These are phyloP conservation scores for Dryobotodes eremita DNA, from an alignment of 2,888 invertebrate genomes.

Conservation along the genomic window DNA sequence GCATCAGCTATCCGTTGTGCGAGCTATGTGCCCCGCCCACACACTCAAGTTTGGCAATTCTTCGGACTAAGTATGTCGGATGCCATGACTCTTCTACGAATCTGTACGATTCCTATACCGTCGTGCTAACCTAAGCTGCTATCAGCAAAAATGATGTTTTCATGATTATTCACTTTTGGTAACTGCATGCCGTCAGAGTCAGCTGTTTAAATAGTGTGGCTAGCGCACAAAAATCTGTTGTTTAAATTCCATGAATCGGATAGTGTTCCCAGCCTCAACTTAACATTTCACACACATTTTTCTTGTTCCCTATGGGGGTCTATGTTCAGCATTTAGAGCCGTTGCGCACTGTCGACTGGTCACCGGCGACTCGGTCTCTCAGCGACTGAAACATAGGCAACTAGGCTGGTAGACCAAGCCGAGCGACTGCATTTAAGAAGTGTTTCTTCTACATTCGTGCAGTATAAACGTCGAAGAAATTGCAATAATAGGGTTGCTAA, in stretches of 20 bases:
- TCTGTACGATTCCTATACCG: not conserved
- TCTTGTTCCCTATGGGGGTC: not conserved
- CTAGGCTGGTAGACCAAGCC: too few relatives aligned
- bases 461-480: too few relatives aligned
- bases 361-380: too few relatives aligned
- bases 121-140: not conserved
- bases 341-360: too few relatives aligned
- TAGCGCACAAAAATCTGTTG: not conserved
- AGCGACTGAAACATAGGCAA: too few relatives aligned
- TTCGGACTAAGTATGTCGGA: not conserved
- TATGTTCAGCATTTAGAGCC: not conserved
- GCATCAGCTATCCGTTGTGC: not conserved
- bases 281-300: not conserved
- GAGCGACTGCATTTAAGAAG: too few relatives aligned
- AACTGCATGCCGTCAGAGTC: conserved; percentile 31
- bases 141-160: not conserved
- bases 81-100: not conserved
- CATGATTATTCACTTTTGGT: conserved; percentile 13
- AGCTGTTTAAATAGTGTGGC: not conserved
- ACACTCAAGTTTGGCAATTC: not conserved
- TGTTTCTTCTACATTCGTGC: too few relatives aligned
- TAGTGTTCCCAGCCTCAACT: not conserved
- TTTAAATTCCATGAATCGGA: not conserved
- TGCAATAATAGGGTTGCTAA: too few relatives aligned
- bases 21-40: not conserved